A percentile compares a stretch with the other conserved stretches of the same genome.
phyloP scores from a whole-genome alignment of 2,888 invertebrate species.

The Ametastegia equiseti region DNA sequence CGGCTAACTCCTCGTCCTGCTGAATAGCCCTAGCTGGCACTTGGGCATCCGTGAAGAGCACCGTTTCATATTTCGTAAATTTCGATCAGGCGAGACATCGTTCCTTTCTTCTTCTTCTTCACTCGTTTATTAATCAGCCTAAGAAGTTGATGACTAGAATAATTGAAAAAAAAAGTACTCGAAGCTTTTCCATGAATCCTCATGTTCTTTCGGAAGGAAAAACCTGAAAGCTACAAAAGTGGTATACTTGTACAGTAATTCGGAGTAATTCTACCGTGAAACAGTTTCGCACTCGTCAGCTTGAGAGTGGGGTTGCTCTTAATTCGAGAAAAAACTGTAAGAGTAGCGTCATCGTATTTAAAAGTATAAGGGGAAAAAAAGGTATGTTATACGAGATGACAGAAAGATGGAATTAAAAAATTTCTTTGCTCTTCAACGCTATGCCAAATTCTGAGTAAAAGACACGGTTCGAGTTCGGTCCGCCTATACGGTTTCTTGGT shows the following conservation, averaged over 20 bases:
- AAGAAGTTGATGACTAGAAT: too few species aligned
- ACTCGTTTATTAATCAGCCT: not conserved
- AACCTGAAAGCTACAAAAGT: not conserved
- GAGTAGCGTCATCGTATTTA: constrained; percentile 48
- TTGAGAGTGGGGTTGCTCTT: constrained; percentile 53
- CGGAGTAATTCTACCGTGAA: constrained; percentile 13
- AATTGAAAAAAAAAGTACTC: too few species aligned
- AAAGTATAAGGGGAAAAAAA: constrained; percentile 53
- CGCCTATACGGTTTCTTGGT: not conserved
- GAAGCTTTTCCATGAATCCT: too few species aligned
- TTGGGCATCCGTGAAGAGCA: not conserved
- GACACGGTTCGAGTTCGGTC: not conserved
- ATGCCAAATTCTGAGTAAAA: not conserved
- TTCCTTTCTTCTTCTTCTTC: not conserved
- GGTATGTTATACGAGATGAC: too few species aligned
- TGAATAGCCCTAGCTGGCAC: not conserved
- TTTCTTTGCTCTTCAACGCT: constrained; percentile 50
- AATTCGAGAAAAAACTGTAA: constrained; percentile 54
- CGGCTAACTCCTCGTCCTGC: not conserved
- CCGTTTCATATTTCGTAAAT: not conserved
- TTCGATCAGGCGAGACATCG: not conserved
- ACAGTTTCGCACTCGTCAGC: not conserved
- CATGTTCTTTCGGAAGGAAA: too few species aligned
- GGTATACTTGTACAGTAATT: not conserved
- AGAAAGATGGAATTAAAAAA: constrained; percentile 56